A percentile compares a stretch with the other conserved stretches of the same genome.
Evolutionary conservation across 2,113 vertebrate species (phyloP).

Genomic region (Narcine bancroftii): DNA sequence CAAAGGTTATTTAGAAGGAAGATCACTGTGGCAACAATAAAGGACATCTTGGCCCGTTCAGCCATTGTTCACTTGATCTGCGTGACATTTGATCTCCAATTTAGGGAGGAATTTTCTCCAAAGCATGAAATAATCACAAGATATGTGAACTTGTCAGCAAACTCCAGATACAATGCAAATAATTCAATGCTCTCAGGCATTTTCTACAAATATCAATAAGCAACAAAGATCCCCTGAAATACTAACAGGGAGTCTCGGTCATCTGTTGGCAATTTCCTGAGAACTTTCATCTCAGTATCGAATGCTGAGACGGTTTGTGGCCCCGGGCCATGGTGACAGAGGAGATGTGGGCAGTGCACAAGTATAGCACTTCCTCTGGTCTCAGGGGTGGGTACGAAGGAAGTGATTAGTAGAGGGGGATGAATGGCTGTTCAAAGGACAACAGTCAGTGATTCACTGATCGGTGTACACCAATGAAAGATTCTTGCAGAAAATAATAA

Average conservation of each 20-base stretch:
- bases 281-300: neutral
- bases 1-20: neutral
- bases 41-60: neutral
- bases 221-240: neutral
- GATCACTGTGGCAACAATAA: neutral
- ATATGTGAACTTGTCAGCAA: neutral
- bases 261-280: neutral
- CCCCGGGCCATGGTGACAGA: too few species aligned
- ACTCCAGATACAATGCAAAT: neutral
- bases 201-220: too few species aligned
- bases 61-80: neutral
- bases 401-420: too few species aligned
- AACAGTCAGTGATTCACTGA: too few species aligned
- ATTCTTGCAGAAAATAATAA: neutral
- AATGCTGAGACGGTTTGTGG: too few species aligned
- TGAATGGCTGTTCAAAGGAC: too few species aligned
- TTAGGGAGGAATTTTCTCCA: neutral
- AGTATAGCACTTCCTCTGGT: too few species aligned
- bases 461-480: neutral
- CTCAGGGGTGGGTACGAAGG: too few species aligned
- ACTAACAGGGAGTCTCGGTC: neutral
- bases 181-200: neutral
- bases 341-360: too few species aligned
- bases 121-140: neutral
- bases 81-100: neutral